A percentile compares a stretch with the other conserved stretches of the same genome.
phyloP scores from a whole-genome alignment of 2,113 vertebrate species.

The Mixornis gularis region DNA sequence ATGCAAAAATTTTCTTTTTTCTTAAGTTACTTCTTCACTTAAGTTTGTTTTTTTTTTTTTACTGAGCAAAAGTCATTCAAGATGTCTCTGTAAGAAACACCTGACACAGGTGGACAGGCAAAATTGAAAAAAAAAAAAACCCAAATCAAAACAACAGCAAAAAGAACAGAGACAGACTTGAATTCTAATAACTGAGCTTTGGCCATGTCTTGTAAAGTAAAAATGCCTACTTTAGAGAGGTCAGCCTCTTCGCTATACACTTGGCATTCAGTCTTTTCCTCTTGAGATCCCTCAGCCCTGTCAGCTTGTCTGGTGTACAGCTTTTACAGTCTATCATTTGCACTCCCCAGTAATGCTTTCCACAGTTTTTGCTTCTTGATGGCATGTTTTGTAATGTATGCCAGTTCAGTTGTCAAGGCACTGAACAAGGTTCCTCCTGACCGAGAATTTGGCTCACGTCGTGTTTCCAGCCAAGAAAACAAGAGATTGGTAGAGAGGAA shows the following conservation, averaged over 20 bases:
- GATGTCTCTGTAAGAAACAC: background rate
- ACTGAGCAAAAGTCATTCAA: background rate
- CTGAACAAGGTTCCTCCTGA: background rate
- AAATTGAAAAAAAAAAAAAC: background rate
- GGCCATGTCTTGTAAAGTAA: background rate
- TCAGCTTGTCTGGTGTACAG: background rate
- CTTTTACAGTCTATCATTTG: background rate
- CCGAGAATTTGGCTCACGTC: fast-evolving
- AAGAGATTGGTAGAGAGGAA: background rate
- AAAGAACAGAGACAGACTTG: background rate
- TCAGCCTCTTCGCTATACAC: background rate
- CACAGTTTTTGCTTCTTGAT: background rate
- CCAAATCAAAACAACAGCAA: background rate
- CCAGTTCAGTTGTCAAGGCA: background rate
- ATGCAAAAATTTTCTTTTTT: background rate
- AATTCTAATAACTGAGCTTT: background rate
- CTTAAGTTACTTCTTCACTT: background rate
- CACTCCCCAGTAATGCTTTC: background rate
- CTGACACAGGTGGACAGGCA: background rate
- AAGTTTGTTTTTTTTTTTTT: background rate
- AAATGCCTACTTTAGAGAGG: background rate
- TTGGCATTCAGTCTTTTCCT: background rate
- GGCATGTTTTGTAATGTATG: background rate
- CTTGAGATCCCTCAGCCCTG: background rate
- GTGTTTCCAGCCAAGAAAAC: background rate